These are phyloP conservation scores for Amblyjoppa fuscipennis DNA, from an alignment of 2,888 invertebrate genomes.

Conservation along the genomic window DNA sequence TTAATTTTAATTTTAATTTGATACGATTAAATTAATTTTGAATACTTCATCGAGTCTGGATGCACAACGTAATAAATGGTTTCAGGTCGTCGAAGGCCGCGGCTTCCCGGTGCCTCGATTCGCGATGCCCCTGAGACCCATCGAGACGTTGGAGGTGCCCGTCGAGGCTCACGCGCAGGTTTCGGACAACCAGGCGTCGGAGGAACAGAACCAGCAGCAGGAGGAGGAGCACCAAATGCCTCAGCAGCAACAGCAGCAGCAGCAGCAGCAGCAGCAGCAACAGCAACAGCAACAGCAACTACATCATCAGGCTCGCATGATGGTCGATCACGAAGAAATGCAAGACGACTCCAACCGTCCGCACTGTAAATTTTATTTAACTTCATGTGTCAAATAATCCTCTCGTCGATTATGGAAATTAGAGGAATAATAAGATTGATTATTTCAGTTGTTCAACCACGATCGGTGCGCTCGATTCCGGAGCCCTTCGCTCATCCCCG, in stretches of 20 bases:
- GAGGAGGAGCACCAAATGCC: conserved; percentile 75
- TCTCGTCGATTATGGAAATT: background rate
- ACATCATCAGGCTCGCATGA: conserved; percentile 82
- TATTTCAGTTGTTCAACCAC: conserved; percentile 92
- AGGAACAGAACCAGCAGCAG: conserved; percentile 77
- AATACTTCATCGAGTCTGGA: too few species aligned
- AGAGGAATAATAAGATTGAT: conserved; percentile 66
- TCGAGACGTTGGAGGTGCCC: conserved; percentile 80
- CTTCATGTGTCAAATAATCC: background rate
- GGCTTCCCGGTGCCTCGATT: conserved; percentile 80
- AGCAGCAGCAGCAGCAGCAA: conserved; percentile 81
- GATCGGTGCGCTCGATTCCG: conserved; percentile 89
- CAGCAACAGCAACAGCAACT: conserved; percentile 78
- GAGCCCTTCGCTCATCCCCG: conserved; percentile 86
- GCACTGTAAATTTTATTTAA: conserved; percentile 89
- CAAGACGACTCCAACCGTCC: conserved; percentile 89
- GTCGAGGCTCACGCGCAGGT: conserved; percentile 81
- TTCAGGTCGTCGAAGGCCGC: conserved; percentile 80
- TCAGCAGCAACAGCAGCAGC: conserved; percentile 76
- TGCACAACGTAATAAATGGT: background rate
- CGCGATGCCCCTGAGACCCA: conserved; percentile 76
- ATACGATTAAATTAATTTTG: too few species aligned
- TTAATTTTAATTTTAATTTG: too few species aligned
- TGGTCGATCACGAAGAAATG: conserved; percentile 85
- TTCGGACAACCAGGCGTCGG: conserved; percentile 76